Evolutionary conservation across 2,797 vertebrate genomes (phyloP).

Genomic region (Capromys pilorides): DNA sequence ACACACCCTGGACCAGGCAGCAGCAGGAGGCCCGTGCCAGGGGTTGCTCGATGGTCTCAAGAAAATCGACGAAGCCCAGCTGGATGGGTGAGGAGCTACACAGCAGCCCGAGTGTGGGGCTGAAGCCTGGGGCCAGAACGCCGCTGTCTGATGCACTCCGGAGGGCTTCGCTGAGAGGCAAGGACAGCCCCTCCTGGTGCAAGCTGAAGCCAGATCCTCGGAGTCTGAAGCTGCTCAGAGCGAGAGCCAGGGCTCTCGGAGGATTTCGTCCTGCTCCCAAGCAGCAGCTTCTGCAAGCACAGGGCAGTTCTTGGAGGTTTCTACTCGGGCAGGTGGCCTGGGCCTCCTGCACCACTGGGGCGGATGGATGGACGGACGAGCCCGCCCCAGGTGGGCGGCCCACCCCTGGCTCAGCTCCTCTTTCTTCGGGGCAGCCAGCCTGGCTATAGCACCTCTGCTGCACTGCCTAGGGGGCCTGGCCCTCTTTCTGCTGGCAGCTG

Average conservation of each 20-base stretch:
- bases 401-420: background rate
- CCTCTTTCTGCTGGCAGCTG: background rate
- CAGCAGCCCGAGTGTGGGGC: background rate
- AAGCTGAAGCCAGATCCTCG: constrained; percentile 46
- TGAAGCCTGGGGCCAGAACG: constrained; percentile 69
- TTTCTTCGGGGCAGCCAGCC: background rate
- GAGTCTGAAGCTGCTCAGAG: constrained; percentile 39
- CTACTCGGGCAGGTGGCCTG: constrained; percentile 21
- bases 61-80: constrained; percentile 29
- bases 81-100: background rate
- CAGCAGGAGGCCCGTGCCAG: background rate
- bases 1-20: background rate
- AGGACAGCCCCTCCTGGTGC: background rate
- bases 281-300: constrained; percentile 46
- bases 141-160: constrained; percentile 50
- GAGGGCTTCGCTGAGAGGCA: constrained; percentile 55
- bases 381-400: background rate
- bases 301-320: constrained; percentile 40
- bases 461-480: background rate
- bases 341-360: background rate
- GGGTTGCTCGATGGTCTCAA: constrained; percentile 49
- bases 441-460: background rate
- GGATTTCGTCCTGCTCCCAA: constrained; percentile 55
- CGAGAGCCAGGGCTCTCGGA: constrained; percentile 37
- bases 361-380: background rate